phyloP scores from a whole-genome alignment of 2,888 invertebrate genomes.

The Polydrusus pterygomalis region DNA sequence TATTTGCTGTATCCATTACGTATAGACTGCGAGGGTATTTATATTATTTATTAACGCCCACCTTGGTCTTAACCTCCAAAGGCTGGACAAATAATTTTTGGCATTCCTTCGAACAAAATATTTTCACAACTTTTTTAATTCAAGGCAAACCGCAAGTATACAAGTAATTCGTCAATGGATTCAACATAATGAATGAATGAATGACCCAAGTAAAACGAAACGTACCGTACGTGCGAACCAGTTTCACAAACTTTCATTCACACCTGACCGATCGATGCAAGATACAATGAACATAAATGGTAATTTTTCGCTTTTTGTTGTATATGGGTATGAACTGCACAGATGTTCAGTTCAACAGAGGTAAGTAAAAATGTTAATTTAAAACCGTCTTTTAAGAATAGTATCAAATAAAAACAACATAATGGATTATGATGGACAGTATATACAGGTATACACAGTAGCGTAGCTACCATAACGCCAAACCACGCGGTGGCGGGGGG shows the following conservation, averaged over 20 bases:
- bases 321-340: not conserved
- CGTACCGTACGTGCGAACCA: constrained; percentile 43
- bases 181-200: constrained; percentile 37
- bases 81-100: constrained; percentile 12
- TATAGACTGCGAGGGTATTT: constrained; percentile 7
- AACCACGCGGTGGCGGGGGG: too few species aligned
- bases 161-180: constrained; percentile 37
- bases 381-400: too few species aligned
- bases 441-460: too few species aligned
- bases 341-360: constrained; percentile 4
- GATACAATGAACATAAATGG: constrained; percentile 31
- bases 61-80: constrained; percentile 6
- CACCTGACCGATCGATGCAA: constrained; percentile 12
- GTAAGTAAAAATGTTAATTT: constrained; percentile 4
- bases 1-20: not conserved
- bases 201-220: constrained; percentile 42
- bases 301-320: constrained; percentile 23
- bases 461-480: too few species aligned
- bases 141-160: constrained; percentile 41
- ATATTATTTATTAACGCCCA: constrained; percentile 21
- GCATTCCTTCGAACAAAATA: constrained; percentile 9
- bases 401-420: too few species aligned
- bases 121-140: constrained; percentile 30
- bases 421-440: too few species aligned
- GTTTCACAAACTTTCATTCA: constrained; percentile 45